Conservation (phyloP, 2,888 invertebrate species). For the Parnassius smintheus region DNA sequence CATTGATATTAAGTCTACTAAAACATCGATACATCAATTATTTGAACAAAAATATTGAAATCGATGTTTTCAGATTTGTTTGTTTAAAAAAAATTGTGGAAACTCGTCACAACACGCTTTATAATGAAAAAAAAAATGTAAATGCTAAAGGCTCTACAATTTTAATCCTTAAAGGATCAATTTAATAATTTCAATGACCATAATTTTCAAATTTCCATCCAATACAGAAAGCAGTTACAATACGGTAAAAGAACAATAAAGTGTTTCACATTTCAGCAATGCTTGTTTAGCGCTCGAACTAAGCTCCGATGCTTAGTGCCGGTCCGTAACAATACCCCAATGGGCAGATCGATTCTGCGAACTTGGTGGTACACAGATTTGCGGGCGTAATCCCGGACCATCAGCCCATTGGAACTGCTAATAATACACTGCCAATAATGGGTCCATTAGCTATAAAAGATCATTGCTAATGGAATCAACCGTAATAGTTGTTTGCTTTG, state of each 20-base stretch:
- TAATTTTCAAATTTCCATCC: background rate
- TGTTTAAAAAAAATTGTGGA: too few species aligned
- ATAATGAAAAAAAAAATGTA: too few species aligned
- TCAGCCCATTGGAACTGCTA: background rate
- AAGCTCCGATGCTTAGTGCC: conserved; percentile 2
- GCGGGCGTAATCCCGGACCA: conserved; percentile 6
- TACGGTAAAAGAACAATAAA: background rate
- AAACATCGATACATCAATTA: too few species aligned
- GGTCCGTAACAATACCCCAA: conserved; percentile 3
- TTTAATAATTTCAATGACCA: too few species aligned
- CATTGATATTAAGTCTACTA: too few species aligned
- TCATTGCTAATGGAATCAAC: background rate
- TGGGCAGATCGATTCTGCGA: background rate
- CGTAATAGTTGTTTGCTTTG: too few species aligned
- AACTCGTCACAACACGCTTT: too few species aligned
- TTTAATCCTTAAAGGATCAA: too few species aligned
- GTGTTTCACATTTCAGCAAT: conserved; percentile 1
- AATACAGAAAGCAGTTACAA: background rate
- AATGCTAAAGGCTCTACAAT: too few species aligned
- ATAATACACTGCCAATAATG: background rate
- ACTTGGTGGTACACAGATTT: conserved; percentile 3
- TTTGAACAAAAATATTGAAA: too few species aligned
- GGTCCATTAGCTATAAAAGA: background rate
- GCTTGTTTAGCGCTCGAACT: background rate
- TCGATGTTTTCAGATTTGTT: too few species aligned